A percentile compares a stretch with the other conserved stretches of the same genome.
Conservation (phyloP, 2,797 vertebrate genomes). For the Hemitrygon akajei region DNA sequence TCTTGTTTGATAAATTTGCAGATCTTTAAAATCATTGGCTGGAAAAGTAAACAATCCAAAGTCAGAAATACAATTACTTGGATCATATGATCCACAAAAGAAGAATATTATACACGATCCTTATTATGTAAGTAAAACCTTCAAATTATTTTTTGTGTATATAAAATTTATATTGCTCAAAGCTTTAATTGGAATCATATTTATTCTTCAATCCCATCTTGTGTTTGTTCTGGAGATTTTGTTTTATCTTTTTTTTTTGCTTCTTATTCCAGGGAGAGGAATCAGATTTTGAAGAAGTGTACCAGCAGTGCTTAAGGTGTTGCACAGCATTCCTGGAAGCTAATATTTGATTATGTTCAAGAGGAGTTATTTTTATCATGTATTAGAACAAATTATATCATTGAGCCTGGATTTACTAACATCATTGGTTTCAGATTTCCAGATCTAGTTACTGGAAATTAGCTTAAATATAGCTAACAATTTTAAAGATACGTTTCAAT, state of each 20-base stretch:
- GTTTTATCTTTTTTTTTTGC: conserved; percentile 35
- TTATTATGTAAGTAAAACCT: conserved; percentile 77
- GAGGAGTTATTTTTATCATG: conserved; percentile 26
- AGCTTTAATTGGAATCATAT: not conserved
- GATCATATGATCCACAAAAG: conserved; percentile 84
- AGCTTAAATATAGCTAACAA: conserved; percentile 24
- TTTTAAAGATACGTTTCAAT: not conserved
- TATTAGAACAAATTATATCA: not conserved
- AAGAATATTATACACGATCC: conserved; percentile 86
- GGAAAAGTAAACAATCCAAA: conserved; percentile 67
- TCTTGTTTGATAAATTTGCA: conserved; percentile 48
- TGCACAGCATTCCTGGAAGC: conserved; percentile 82
- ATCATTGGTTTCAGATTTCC: not conserved
- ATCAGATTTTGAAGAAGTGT: conserved; percentile 87
- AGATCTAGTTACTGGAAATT: not conserved
- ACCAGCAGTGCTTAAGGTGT: conserved; percentile 85
- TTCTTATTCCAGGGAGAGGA: conserved; percentile 67
- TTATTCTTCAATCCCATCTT: not conserved
- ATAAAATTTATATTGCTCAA: not conserved
- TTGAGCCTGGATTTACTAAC: not conserved
- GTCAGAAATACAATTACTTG: conserved; percentile 87
- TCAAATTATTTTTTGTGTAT: not conserved
- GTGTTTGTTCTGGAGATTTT: not conserved
- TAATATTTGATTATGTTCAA: conserved; percentile 55
- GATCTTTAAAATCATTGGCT: conserved; percentile 80